Percentiles rank a stretch among this genome's conserved stretches.
These are phyloP conservation scores for Paratrypauchen microcephalus DNA, from an alignment of 2,797 vertebrate species.

Conservation along the genomic window DNA sequence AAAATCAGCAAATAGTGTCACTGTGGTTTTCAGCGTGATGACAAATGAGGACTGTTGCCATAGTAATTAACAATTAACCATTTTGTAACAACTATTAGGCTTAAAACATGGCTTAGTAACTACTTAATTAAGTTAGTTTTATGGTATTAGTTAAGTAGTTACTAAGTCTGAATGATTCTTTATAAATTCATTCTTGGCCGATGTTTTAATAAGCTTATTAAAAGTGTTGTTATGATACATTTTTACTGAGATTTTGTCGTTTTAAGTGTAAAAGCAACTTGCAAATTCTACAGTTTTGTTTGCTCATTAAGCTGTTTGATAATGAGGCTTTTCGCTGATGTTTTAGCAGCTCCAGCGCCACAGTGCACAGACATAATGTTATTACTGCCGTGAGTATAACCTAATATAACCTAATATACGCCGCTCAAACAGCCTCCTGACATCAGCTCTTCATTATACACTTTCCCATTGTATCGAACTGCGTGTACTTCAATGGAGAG, in stretches of 20 bases:
- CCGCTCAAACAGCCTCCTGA: slow-evolving; percentile 1
- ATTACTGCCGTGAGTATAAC: not conserved
- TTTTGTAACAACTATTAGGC: too few relatives aligned
- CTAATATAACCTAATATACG: not conserved
- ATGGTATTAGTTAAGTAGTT: too few relatives aligned
- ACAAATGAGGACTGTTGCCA: too few relatives aligned
- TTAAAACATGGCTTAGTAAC: too few relatives aligned
- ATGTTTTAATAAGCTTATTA: too few relatives aligned
- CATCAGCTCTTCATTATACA: slow-evolving; percentile 1
- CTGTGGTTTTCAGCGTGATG: too few relatives aligned
- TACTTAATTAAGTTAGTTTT: too few relatives aligned
- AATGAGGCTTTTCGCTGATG: not conserved
- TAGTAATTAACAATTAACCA: too few relatives aligned
- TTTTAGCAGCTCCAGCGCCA: not conserved
- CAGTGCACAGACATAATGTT: not conserved
- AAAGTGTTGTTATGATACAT: too few relatives aligned
- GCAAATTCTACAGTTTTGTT: not conserved
- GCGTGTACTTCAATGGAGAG: not conserved
- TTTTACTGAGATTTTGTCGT: not conserved
- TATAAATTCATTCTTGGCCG: too few relatives aligned
- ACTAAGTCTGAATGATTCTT: too few relatives aligned
- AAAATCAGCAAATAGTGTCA: too few relatives aligned
- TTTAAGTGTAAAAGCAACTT: not conserved
- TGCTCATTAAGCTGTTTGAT: not conserved
- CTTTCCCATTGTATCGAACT: not conserved